Evolutionary conservation across 1,140 invertebrate genomes (phyloP), one percentile per base, ranked within the genome.

Genomic region (Tenebrio molitor): DNA sequence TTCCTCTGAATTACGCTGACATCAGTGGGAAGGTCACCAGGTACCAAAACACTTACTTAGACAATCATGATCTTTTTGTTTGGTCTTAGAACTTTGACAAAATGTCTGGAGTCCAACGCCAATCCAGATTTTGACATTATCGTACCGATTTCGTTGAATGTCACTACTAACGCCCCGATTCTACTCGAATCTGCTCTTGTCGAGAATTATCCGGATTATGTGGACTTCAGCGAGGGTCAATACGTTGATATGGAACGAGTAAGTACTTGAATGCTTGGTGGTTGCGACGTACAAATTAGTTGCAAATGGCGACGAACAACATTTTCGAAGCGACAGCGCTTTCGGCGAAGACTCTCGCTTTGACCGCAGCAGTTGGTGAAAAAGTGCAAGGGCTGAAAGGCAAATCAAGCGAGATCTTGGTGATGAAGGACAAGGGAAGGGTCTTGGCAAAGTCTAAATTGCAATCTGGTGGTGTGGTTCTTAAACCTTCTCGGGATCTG

Each of bases 121-220:
- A 50, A 50, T 10, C 44, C 44, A 21, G 23, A 50, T 50, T 50
- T 17, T 19, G 19, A 21, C 1, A n/a, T 10, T 2, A 19, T 50
- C 16, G 19, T n/a, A n/a, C 17, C 44, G 2, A 33, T 46, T 50
- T 16, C 7, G 19, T 8, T 17, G n/a, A 50, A 50, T 19, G 23
- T 50, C 15, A 50, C 16, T 1, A 50, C 44, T 2, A 19, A 50
- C 10, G 44, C 15, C 3, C 15, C 44, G 25, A 72, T 79, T 3
- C n/a, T 4, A 10, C 17, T n/a, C 23, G 4, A 10, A 17, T 7
- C 16, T 21, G 6, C 15, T 19, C 15, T 0, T 50, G 3, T 23
- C 1, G 50, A 58, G 29, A 29, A 29, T 14, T 58, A 58, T 14
- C 15, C 16, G 5, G 29, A 58, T 29, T 58, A 58, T 10, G 50